Conservation (phyloP, 1,140 invertebrate genomes). For the Palaemon carinicauda region DNA sequence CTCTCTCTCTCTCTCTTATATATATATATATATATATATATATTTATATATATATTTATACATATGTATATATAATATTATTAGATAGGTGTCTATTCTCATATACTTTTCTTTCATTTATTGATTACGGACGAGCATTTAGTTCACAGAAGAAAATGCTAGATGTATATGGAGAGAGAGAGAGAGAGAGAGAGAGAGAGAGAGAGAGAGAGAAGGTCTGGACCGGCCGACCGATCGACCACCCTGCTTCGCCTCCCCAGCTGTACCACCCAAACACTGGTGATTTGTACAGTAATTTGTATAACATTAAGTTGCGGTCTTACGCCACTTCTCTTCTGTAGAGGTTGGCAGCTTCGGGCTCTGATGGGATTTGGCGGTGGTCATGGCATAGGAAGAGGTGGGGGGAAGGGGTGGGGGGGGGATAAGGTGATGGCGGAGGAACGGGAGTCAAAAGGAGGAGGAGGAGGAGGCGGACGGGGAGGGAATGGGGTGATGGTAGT, state of each 20-base stretch:
- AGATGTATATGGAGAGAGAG: no score
- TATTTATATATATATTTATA: no score
- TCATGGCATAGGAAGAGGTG: background rate
- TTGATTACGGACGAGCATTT: no score
- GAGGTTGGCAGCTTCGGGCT: background rate
- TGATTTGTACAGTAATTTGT: conserved; percentile 53
- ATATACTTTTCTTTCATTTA: no score
- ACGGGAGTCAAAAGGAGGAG: background rate
- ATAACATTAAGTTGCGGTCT: conserved; percentile 45
- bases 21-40: no score
- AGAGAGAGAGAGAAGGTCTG: no score
- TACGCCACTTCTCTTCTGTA: conserved; percentile 27
- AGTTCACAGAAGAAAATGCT: no score
- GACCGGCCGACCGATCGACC: background rate
- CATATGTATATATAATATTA: no score
- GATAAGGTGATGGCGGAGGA: no score
- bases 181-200: no score
- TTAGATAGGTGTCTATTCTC: no score
- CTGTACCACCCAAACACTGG: conserved; percentile 13
- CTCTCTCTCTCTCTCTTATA: no score
- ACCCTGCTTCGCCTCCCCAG: background rate
- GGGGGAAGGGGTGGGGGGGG: background rate
- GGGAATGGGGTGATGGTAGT: background rate
- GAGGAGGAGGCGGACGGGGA: background rate
- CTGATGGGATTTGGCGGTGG: background rate